Percentiles rank a stretch among this genome's conserved stretches.
Conservation (phyloP, 2,113 vertebrate species). For the Brienomyrus brachyistius region DNA sequence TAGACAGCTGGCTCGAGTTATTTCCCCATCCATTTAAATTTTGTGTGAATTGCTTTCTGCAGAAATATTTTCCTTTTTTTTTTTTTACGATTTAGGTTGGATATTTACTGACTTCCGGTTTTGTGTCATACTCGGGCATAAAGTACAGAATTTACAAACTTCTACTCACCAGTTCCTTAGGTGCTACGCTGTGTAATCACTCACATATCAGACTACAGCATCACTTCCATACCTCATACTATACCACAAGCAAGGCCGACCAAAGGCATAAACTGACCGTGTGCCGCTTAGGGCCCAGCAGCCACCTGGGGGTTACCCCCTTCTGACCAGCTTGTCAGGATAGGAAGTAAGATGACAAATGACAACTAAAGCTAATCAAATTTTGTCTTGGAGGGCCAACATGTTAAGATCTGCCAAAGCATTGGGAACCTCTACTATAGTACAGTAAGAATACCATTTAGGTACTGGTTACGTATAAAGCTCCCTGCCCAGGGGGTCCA, state of each 20-base stretch:
- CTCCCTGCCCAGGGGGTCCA: too few species aligned
- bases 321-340: neutral
- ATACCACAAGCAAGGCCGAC: neutral
- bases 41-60: neutral
- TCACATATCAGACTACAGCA: neutral
- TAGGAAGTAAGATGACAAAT: neutral
- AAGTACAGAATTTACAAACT: neutral
- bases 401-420: too few species aligned
- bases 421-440: too few species aligned
- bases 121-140: neutral
- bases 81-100: neutral
- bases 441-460: too few species aligned
- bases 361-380: neutral
- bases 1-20: neutral
- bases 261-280: too few species aligned
- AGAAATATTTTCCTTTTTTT: neutral
- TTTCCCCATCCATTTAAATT: neutral
- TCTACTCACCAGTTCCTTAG: neutral
- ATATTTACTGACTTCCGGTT: neutral
- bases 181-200: neutral
- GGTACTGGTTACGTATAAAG: too few species aligned
- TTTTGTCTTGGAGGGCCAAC: neutral
- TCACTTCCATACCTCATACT: neutral
- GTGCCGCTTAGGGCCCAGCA: too few species aligned
- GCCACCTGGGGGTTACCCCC: too few species aligned